phyloP scores from a whole-genome alignment of 23 tunicate genomes.

The Diplosoma virens region DNA sequence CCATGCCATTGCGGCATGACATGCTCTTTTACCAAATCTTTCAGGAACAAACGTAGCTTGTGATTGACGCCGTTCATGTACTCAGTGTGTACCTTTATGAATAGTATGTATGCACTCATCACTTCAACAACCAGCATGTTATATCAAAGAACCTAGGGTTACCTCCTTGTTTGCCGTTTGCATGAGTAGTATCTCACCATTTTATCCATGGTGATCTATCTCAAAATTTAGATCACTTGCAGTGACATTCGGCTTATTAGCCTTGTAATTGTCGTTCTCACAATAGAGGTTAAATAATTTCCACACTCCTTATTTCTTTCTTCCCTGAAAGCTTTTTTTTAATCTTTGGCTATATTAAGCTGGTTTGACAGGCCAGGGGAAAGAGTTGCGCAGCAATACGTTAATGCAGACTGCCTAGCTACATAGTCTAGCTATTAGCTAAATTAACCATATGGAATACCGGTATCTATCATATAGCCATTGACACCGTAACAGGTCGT shows the following conservation, averaged over 20 bases:
- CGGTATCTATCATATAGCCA: no score
- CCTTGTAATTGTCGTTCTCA: neutral
- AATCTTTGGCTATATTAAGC: neutral
- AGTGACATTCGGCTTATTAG: neutral
- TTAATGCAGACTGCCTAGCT: no score
- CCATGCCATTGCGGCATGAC: neutral
- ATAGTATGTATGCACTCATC: neutral
- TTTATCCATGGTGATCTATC: neutral
- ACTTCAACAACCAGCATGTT: neutral
- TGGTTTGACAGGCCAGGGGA: no score
- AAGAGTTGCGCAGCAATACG: no score
- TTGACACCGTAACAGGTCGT: no score
- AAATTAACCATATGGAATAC: no score
- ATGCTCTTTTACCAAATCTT: neutral
- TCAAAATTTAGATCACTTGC: neutral
- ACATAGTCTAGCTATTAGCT: no score
- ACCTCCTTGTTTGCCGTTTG: neutral
- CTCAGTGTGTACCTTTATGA: neutral
- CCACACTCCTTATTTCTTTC: no score
- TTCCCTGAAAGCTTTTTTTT: neutral
- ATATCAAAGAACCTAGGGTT: neutral
- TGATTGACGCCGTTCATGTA: neutral
- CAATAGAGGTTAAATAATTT: neutral
- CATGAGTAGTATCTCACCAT: neutral
- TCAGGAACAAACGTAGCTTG: neutral